Percentiles rank a stretch among this genome's conserved stretches.
phyloP scores from a whole-genome alignment of 1,140 invertebrate species.

The Magallana gigas region DNA sequence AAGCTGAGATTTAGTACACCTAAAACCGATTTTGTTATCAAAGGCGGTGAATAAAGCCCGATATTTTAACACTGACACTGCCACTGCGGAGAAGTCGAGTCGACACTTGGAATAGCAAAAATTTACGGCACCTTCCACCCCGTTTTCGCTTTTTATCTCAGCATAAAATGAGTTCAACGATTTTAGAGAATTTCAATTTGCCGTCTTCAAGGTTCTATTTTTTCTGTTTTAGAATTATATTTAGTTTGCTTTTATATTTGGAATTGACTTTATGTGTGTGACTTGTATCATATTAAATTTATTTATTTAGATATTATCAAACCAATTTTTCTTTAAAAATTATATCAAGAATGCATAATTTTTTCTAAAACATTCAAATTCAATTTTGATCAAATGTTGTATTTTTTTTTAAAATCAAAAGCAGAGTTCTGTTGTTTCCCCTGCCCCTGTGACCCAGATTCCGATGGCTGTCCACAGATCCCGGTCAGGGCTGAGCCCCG shows the following conservation, averaged over 20 bases:
- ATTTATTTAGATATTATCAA: too few relatives aligned
- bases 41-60: background rate
- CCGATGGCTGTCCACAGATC: background rate
- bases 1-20: background rate
- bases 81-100: background rate
- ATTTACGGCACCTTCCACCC: constrained; percentile 20
- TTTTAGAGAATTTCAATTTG: too few relatives aligned
- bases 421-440: background rate
- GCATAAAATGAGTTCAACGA: background rate
- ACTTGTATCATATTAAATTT: too few relatives aligned
- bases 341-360: too few relatives aligned
- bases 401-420: too few relatives aligned
- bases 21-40: constrained; percentile 31
- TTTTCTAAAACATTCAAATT: too few relatives aligned
- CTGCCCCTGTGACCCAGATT: background rate
- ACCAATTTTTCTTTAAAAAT: too few relatives aligned
- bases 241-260: too few relatives aligned
- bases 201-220: too few relatives aligned
- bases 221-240: too few relatives aligned
- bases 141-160: background rate
- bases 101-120: background rate
- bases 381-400: too few relatives aligned
- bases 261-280: too few relatives aligned
- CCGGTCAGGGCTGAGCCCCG: background rate
- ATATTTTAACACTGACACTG: background rate